Conservation (phyloP, 2,888 invertebrate species). For the Clostera curtula region DNA sequence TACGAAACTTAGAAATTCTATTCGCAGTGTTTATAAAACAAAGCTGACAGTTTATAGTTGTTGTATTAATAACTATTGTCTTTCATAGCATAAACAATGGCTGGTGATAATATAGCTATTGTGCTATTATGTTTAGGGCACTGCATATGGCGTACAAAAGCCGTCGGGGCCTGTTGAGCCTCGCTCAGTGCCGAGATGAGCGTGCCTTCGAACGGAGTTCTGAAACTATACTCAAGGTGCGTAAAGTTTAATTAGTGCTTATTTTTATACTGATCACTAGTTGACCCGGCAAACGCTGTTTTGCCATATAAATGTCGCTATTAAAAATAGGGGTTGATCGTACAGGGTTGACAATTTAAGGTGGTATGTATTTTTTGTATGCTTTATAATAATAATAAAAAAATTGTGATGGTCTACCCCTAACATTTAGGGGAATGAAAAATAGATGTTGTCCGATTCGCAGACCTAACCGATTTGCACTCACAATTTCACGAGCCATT, state of each 20-base stretch:
- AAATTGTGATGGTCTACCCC: too few species aligned
- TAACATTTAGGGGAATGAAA: too few species aligned
- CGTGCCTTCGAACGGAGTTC: conserved; percentile 47
- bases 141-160: conserved; percentile 70
- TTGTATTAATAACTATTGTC: conserved; percentile 67
- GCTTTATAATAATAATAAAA: too few species aligned
- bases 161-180: conserved; percentile 55
- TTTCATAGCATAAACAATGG: conserved; percentile 47
- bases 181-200: conserved; percentile 60
- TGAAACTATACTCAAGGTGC: conserved; percentile 62
- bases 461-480: too few species aligned
- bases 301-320: too few species aligned
- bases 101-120: conserved; percentile 46
- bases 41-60: conserved; percentile 54
- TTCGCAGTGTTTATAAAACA: conserved; percentile 64
- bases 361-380: background rate
- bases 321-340: too few species aligned
- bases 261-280: background rate
- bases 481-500: too few species aligned
- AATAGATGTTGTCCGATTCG: too few species aligned
- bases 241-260: conserved; percentile 6
- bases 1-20: conserved; percentile 52
- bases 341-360: too few species aligned
- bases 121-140: conserved; percentile 51
- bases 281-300: too few species aligned